phyloP scores from a whole-genome alignment of 2,113 vertebrate genomes.

The Indicator indicator region DNA sequence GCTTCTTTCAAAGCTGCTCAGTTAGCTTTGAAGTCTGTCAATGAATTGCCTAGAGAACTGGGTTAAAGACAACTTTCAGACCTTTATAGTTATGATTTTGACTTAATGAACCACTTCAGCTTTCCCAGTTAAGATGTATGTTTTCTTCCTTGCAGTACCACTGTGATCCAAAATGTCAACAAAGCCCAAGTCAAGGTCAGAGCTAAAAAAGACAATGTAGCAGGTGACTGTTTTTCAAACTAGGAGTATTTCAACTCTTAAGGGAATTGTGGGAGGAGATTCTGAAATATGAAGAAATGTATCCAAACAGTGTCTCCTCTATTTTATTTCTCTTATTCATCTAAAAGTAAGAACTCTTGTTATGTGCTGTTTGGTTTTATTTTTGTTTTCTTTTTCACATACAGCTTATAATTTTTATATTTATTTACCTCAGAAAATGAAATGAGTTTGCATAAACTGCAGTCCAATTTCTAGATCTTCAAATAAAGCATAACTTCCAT shows the following conservation, averaged over 20 bases:
- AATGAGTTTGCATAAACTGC: not conserved
- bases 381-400: not conserved
- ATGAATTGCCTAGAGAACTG: not conserved
- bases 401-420: not conserved
- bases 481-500: not conserved
- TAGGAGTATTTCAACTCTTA: not conserved
- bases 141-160: slow-evolving; percentile 84
- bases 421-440: not conserved
- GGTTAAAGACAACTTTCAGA: not conserved
- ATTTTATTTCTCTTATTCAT: not conserved
- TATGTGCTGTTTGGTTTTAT: not conserved
- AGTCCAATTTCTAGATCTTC: not conserved
- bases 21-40: not conserved
- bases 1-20: not conserved
- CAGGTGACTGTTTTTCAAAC: slow-evolving; percentile 80
- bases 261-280: not conserved
- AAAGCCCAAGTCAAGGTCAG: slow-evolving; percentile 98
- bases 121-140: not conserved
- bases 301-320: not conserved
- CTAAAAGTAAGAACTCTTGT: not conserved
- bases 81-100: not conserved
- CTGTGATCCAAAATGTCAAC: slow-evolving; percentile 98
- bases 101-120: not conserved
- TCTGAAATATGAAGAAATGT: not conserved
- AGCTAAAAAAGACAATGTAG: slow-evolving; percentile 97